These are phyloP conservation scores for human (Homo sapiens) DNA, from an alignment of 2,113 vertebrate species.

Conservation along the genomic window GRCh38 chr7:125525501-125526000, in stretches of 20 bases:
- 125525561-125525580: background rate
- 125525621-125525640: background rate
- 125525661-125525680: background rate
- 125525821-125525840: background rate
- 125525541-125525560: background rate
- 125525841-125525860: background rate
- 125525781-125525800: background rate
- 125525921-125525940: background rate
- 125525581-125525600: background rate
- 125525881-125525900: background rate
- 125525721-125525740: background rate
- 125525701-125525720: background rate
- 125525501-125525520: background rate
- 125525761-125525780: too few species aligned
- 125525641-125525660: background rate
- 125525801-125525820: background rate
- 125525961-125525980: background rate
- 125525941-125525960: background rate
- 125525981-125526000: background rate
- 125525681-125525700: background rate
- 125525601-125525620: background rate
- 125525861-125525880: background rate
- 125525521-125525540: background rate
- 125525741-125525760: background rate
- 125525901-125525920: background rate